phyloP scores from a whole-genome alignment of 2,113 vertebrate genomes.

The Neotoma lepida region DNA sequence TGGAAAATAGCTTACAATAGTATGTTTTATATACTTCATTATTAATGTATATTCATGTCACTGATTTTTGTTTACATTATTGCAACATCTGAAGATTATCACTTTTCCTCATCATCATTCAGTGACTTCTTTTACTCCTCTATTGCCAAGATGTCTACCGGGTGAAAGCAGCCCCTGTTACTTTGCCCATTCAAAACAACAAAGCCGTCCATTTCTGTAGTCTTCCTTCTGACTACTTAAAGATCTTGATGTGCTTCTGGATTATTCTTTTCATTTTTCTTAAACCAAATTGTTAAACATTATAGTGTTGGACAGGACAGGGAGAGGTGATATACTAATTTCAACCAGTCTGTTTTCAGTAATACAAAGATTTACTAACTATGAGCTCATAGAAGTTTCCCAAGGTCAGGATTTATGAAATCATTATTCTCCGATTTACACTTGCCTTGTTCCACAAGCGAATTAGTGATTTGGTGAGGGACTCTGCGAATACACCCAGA shows the following conservation, averaged over 20 bases:
- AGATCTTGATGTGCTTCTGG: not conserved
- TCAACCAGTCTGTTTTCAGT: not conserved
- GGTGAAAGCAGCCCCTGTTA: not conserved
- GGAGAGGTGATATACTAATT: not conserved
- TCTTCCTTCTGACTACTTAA: not conserved
- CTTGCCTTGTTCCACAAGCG: not conserved
- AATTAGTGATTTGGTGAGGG: not conserved
- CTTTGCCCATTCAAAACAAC: not conserved
- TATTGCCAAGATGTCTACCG: not conserved
- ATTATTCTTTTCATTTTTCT: not conserved
- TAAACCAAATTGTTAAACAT: not conserved
- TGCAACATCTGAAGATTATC: not conserved
- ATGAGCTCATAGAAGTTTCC: not conserved
- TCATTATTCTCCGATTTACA: not conserved
- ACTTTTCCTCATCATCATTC: not conserved
- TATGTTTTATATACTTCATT: not conserved
- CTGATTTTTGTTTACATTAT: not conserved
- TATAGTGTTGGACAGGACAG: rapidly evolving
- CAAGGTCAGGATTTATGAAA: not conserved
- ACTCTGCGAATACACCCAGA: not conserved
- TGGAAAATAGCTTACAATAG: not conserved
- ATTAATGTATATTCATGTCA: not conserved
- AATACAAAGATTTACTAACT: not conserved
- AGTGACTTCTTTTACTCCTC: not conserved
- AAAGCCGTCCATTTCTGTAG: not conserved